phyloP scores from a whole-genome alignment of 2,888 invertebrate species.

The Andrena chrysosceles region DNA sequence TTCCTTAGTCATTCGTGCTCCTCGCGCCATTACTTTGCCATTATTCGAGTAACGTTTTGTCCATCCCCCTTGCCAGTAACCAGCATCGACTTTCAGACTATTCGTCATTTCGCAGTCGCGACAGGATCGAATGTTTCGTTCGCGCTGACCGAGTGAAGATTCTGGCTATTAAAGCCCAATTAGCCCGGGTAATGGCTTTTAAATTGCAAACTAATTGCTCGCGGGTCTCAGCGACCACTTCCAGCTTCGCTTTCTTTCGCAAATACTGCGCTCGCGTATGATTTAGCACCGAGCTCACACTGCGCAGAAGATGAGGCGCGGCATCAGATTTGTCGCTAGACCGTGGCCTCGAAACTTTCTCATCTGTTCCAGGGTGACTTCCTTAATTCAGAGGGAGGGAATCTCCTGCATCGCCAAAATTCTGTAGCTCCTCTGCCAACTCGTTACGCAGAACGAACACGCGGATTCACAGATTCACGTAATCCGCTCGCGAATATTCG shows the following conservation, averaged over 20 bases:
- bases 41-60: too few relatives aligned
- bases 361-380: neutral
- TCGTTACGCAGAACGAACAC: neutral
- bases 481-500: too few relatives aligned
- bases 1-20: too few relatives aligned
- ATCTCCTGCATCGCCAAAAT: neutral
- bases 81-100: too few relatives aligned
- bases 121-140: neutral
- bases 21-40: too few relatives aligned
- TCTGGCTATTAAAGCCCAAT: slow-evolving; percentile 33
- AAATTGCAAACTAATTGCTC: slow-evolving; percentile 27
- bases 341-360: neutral
- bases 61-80: too few relatives aligned
- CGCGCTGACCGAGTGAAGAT: neutral
- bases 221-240: neutral
- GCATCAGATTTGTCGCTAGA: neutral
- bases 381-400: neutral
- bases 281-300: too few relatives aligned
- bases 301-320: neutral
- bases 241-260: neutral
- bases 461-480: neutral
- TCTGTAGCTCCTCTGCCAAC: neutral
- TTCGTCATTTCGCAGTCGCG: too few relatives aligned
- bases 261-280: neutral
- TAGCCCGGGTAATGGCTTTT: slow-evolving; percentile 39